phyloP scores from a whole-genome alignment of 2,888 invertebrate genomes.

The Philonicus albiceps region DNA sequence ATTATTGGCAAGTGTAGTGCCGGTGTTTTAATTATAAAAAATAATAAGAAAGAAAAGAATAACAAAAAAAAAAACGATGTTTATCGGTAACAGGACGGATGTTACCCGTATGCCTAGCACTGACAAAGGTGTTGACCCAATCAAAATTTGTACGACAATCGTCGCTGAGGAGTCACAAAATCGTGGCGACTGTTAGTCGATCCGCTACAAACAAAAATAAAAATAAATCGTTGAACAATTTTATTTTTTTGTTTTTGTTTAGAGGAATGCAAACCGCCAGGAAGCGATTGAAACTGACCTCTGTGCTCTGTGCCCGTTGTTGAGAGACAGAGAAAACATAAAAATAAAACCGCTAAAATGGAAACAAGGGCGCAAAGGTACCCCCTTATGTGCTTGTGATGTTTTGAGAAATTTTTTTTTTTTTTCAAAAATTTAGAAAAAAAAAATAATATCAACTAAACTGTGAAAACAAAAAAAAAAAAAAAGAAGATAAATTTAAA shows the following conservation, averaged over 20 bases:
- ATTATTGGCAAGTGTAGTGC: neutral
- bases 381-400: neutral
- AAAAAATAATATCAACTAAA: neutral
- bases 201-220: no score
- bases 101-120: neutral
- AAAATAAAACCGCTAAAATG: neutral
- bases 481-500: no score
- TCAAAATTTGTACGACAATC: neutral
- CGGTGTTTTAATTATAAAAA: neutral
- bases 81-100: neutral
- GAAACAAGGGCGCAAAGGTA: neutral
- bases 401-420: neutral
- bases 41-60: neutral
- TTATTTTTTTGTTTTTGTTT: no score
- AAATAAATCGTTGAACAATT: neutral
- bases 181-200: neutral
- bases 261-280: neutral
- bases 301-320: neutral
- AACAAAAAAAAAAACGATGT: constrained; percentile 20
- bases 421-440: neutral
- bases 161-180: neutral
- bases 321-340: neutral
- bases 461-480: neutral
- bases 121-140: neutral
- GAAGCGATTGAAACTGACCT: neutral